Evolutionary conservation across 2,113 vertebrate genomes (phyloP), one percentile per base, ranked within the genome.

Genomic region (Calcarius ornatus): DNA sequence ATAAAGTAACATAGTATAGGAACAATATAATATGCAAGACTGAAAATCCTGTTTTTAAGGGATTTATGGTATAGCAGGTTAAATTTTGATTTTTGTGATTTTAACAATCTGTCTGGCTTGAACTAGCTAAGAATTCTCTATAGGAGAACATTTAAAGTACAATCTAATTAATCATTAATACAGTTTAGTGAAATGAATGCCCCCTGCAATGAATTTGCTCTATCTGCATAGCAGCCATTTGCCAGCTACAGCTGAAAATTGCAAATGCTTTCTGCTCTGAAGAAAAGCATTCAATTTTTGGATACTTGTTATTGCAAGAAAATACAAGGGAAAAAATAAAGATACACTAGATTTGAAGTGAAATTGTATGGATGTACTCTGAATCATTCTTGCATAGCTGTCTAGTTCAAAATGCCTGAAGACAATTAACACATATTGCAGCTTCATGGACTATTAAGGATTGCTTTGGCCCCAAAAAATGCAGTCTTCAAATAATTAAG

Each of bases 401-500:
- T 85, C 92, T 92, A 68, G 57, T 86, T 61, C 92, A 93, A 94
- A 96, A 86, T 92, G 64, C 66, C 88, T 57, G 59, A 91, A 96
- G 95, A 35, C 38, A 84, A 57, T 86, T 89, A 86, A 65, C 12
- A 20, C 81, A 91, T 96, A 81, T 97, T 97, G 95, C 82, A 95
- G 15, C 91, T 86, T 88, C 64, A 47, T 81, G 81, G 91, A 37
- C 81, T 94, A 63, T 31, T 81, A 77, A 73, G 47, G 88, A 83
- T 96, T 96, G 91, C 94, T 80, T 47, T 92, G 78, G 66, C 81
- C 94, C 82, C 81, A 59, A 93, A 96, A 96, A 86, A 86, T 71
- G 73, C 38, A 77, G 42, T 70, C 88, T 96, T 92, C 60, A 96
- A 97, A 96, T 96, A 94, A 97, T 97, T 97, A 96, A 95, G 78